Percentiles rank a stretch among this genome's conserved stretches.
Conservation (phyloP, 2,113 vertebrate genomes). For the Hystrix brachyura region DNA sequence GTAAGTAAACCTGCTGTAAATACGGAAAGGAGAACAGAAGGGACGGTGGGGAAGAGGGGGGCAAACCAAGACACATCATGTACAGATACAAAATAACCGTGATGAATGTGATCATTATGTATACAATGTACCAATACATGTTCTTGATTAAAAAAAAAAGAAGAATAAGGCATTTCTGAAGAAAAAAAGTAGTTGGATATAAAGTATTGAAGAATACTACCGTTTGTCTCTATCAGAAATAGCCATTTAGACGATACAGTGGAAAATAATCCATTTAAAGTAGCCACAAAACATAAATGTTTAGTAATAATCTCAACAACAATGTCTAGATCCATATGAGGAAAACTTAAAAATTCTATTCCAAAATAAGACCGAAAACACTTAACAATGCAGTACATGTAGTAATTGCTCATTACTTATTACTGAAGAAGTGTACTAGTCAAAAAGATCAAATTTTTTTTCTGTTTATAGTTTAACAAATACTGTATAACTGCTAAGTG, state of each 20-base stretch:
- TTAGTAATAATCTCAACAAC: neutral
- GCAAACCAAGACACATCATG: too few species aligned
- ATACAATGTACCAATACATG: too few species aligned
- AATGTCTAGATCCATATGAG: neutral
- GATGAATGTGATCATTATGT: too few species aligned
- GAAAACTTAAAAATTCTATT: conserved; percentile 18
- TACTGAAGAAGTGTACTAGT: neutral
- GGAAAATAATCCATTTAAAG: neutral
- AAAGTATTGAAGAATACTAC: neutral
- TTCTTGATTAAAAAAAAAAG: too few species aligned
- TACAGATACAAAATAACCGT: too few species aligned
- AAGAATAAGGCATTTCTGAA: too few species aligned
- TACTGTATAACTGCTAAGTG: neutral
- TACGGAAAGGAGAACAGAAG: too few species aligned
- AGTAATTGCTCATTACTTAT: neutral
- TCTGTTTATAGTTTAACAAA: neutral
- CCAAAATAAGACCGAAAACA: neutral
- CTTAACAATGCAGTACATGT: neutral
- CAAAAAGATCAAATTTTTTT: neutral
- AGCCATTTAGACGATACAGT: conserved; percentile 3
- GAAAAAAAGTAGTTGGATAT: neutral
- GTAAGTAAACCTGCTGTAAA: too few species aligned
- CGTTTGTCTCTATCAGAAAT: conserved; percentile 22
- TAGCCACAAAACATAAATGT: conserved; percentile 33
- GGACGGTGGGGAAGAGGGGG: too few species aligned